Evolutionary conservation across 2,888 invertebrate species (phyloP).

Genomic region (Tanytarsus gracilentus): DNA sequence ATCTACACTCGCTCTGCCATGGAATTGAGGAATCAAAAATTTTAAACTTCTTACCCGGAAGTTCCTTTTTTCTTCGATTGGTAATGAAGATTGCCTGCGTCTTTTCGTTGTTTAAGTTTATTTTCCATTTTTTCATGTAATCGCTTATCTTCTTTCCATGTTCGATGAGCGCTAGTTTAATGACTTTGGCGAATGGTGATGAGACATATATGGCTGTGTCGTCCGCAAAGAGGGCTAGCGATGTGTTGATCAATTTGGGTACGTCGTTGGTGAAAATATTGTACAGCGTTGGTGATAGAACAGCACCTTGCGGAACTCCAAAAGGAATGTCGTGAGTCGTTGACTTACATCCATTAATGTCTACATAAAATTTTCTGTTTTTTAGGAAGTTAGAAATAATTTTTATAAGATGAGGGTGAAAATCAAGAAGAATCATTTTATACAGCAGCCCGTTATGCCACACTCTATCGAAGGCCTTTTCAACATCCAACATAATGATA

Average conservation of each 20-base stretch:
- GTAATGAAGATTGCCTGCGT: not conserved
- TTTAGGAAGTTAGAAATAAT: not conserved
- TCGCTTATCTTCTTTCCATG: not conserved
- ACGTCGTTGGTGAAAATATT: slow-evolving; percentile 15
- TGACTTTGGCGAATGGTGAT: not conserved
- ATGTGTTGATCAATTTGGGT: not conserved
- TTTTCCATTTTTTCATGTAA: not conserved
- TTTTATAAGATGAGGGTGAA: not conserved
- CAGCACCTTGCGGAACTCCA: slow-evolving; percentile 18
- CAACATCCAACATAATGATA: too few species aligned
- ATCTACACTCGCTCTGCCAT: not conserved
- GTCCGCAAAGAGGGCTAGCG: not conserved
- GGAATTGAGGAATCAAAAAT: not conserved
- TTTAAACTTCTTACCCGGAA: not conserved
- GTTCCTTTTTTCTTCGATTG: not conserved
- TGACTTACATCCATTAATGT: too few species aligned
- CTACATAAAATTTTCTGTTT: too few species aligned
- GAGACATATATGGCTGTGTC: not conserved
- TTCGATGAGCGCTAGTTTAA: not conserved
- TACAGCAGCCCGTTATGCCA: too few species aligned
- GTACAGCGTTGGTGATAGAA: slow-evolving; percentile 8
- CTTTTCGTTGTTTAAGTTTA: not conserved
- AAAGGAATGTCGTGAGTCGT: too few species aligned
- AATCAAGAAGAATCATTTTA: too few species aligned
- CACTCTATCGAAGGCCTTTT: too few species aligned